Evolutionary conservation across 2,888 invertebrate genomes (phyloP), one percentile per base, ranked within the genome.

Genomic region (Acleris sparsana): DNA sequence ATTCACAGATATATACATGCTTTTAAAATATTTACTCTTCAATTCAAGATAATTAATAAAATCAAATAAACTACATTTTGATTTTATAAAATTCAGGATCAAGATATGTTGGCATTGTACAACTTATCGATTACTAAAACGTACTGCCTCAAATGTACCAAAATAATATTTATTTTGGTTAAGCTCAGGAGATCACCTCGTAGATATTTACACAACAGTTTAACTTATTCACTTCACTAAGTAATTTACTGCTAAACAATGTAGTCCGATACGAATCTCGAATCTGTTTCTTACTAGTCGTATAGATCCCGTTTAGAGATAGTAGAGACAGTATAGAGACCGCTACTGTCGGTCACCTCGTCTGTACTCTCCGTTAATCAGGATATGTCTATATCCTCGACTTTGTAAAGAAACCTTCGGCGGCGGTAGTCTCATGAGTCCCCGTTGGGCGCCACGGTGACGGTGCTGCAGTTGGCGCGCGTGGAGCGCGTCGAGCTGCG

Each of bases 381-480:
- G 85, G 92, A 92, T 83, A 90, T 83, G 73, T 92, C 89, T 43
- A 84, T 80, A 56, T 87, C 87, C 73, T 90, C 89, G 67, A 88
- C 83, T 70, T 88, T 88, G 75, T 89, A 91, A 53, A 89, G 80
- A 78, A 88, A 86, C 70, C 87, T 85, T 62, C 90, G 87, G 67
- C 86, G 87, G 57, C 85, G 86, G 80, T 86, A 79, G 65, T 87
- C 86, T 93, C 93, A 93, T 83, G 90, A 90, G 62, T 93, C 92
- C 9, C 88, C 92, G 69, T 92, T 92, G 7, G 93, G 92, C 0
- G 93, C 89, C 80, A 88, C 84, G 0, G 93, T 93, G n/a, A 92
- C 89, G 11, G 93, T 93, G 86, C 93, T 93, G 86, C 92, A 93
- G 82, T 93, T 93, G 59, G 93, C 93, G 16, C 93, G 89, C 2